Evolutionary conservation across 2,113 vertebrate genomes (phyloP).

Genomic region (Bagarius yarrelli): DNA sequence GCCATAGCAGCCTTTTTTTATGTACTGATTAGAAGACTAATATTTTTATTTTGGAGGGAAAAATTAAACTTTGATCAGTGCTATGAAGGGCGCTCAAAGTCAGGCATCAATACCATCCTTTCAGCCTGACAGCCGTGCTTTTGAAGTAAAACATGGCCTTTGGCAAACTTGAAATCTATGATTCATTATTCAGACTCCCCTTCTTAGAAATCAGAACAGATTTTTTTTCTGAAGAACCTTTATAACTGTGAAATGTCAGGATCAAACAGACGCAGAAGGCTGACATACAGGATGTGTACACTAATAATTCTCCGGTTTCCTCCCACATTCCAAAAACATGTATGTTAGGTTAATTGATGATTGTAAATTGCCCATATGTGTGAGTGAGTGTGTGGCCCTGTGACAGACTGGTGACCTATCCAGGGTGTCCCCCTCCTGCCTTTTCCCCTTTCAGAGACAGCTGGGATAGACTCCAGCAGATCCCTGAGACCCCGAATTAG

Average conservation of each 20-base stretch:
- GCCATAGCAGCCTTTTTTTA: neutral
- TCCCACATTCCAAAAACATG: too few relatives aligned
- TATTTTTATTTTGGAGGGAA: conserved; percentile 9
- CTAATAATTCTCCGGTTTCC: too few relatives aligned
- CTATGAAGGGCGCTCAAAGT: conserved; percentile 61
- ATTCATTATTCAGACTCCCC: conserved; percentile 39
- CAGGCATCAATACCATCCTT: conserved; percentile 59
- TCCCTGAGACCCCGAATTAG: too few relatives aligned
- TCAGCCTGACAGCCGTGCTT: conserved; percentile 65
- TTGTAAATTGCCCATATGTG: too few relatives aligned
- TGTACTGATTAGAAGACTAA: conserved; percentile 16
- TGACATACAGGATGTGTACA: conserved; percentile 23
- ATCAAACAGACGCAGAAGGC: conserved; percentile 49
- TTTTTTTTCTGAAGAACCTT: conserved; percentile 44
- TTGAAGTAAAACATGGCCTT: conserved; percentile 72
- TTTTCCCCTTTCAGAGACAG: too few relatives aligned
- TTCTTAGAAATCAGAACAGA: conserved; percentile 43
- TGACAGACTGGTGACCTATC: too few relatives aligned
- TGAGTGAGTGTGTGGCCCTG: too few relatives aligned
- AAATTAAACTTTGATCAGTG: conserved; percentile 64
- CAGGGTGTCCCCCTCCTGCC: too few relatives aligned
- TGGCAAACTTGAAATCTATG: conserved; percentile 63
- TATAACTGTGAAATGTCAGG: conserved; percentile 48
- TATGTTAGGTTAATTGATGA: too few relatives aligned
- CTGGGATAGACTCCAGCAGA: too few relatives aligned